Base-by-base conservation (phyloP, 2,797 vertebrate species). In the Gastrophryne carolinensis region DNA sequence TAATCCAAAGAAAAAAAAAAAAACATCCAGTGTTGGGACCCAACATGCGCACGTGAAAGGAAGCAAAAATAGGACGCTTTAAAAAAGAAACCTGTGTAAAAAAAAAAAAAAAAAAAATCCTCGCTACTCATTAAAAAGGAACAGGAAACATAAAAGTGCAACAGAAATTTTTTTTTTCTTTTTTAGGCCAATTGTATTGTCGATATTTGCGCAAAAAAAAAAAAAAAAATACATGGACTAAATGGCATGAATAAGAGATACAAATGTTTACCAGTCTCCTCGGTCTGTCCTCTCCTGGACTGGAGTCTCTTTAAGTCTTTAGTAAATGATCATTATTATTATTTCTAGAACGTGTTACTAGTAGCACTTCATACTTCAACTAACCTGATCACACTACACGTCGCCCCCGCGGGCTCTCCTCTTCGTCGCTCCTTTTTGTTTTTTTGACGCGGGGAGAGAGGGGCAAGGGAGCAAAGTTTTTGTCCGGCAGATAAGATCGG, bases 111-210 rank as follows among this genome's bases (percentile, higher is more conserved):
- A n/a, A n/a, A n/a, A n/a, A 90, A 88, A 83, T 91, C 82, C 61
- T 87, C 87, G 90, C 72, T 83, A 87, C 87, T 88, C 86, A n/a
- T 89, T 78, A 78, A 72, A 47, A 77, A 77, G 72, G 47, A 79
- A 87, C 87, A 89, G 88, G 87, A 82, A 88, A 90, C 86, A 88
- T 89, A 90, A 90, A 91, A 91, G 89, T 90, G 89, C 86, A 88
- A 90, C 87, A 80, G 80, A 81, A 77, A 17, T 39, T 39, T 39
- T 15, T 2, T 2, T 39, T 39, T 35, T 41, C 17, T 41, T 41
- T 84, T 86, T 89, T 88, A 87, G 88, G 89, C 89, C 87, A 88
- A 86, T 86, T 89, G 82, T 88, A 84, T 85, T 84, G 87, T 86
- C 86, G 86, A 82, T 85, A 82, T 87, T 81, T 89, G 89, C 89